Evolutionary conservation across 2,113 vertebrate genomes (phyloP).

Genomic region (human (Homo sapiens)): DNA sequence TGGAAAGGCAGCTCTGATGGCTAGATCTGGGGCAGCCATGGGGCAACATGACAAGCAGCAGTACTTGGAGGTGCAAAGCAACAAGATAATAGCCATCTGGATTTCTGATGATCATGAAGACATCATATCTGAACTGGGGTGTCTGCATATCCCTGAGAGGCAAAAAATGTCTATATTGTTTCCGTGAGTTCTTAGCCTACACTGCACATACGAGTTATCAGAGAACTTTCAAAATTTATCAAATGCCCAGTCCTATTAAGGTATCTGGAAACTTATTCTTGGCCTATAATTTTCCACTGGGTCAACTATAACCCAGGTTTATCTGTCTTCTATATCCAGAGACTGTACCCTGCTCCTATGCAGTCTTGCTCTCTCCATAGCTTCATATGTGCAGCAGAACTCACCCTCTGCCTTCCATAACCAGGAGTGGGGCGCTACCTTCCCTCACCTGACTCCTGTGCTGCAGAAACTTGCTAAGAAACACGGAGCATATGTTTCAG

Average conservation of each 20-base stretch:
- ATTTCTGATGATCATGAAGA: not conserved
- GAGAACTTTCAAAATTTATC: not conserved
- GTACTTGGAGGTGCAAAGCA: not conserved
- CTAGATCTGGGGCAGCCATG: not conserved
- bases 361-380: not conserved
- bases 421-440: not conserved
- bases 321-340: not conserved
- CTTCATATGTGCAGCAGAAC: not conserved
- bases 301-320: not conserved
- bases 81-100: not conserved
- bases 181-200: not conserved
- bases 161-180: not conserved
- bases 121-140: not conserved
- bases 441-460: not conserved
- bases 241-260: not conserved
- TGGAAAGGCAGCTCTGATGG: too few species aligned
- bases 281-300: not conserved
- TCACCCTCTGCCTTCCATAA: not conserved
- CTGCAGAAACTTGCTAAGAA: not conserved
- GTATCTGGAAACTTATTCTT: not conserved
- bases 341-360: not conserved
- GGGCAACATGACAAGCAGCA: not conserved
- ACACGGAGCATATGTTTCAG: not conserved
- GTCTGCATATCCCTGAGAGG: not conserved
- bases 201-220: not conserved